Base-by-base conservation (phyloP, 2,888 invertebrate species). In the Drosophila sordidula region DNA sequence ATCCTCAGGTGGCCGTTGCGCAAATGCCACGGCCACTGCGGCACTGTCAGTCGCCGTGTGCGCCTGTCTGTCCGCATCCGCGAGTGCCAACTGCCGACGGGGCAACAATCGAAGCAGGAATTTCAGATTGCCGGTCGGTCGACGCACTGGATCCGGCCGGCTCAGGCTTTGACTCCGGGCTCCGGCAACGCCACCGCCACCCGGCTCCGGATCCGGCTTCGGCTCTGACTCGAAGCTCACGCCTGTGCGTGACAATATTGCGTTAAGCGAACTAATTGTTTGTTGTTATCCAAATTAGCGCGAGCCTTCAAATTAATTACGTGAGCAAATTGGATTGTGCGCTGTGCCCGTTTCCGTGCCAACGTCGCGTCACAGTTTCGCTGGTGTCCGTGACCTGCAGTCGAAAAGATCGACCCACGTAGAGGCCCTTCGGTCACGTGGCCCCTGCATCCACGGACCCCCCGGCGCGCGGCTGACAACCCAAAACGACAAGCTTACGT, bases 1-100 rank as follows among this genome's bases (percentile, higher is more conserved):
- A 80, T 84, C 84, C 78, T 84, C 84, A 84, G 84, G 84, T 84
- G 84, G 75, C 78, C 75, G 80, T 73, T 75, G 78, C 76, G 78
- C 73, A 70, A 76, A 76, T 80, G 77, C 80, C 70, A 78, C 73
- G 58, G 68, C 44, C 74, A 79, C 63, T 79, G 78, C 78, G 68
- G 67, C 81, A 73, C 22, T 64, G 81, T 62, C 68, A 74, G 70
- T 78, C 59, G 78, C 74, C 66, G 75, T 66, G 78, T 74, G 78
- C 78, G 78, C 81, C 78, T 74, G 78, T 68, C 78, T 63, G 54
- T 70, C 70, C 38, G 77, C 57, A 62, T 59, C 45, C 63, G 56
- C 46, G 25, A 46, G n/a, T 26, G 52, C 18, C 59, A 51, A 46
- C 25, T 54, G 57, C 69, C 63, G 49, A 56, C 68, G 67, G 59